Conservation (phyloP, 2,797 vertebrate genomes). For the Chelonia mydas region DNA sequence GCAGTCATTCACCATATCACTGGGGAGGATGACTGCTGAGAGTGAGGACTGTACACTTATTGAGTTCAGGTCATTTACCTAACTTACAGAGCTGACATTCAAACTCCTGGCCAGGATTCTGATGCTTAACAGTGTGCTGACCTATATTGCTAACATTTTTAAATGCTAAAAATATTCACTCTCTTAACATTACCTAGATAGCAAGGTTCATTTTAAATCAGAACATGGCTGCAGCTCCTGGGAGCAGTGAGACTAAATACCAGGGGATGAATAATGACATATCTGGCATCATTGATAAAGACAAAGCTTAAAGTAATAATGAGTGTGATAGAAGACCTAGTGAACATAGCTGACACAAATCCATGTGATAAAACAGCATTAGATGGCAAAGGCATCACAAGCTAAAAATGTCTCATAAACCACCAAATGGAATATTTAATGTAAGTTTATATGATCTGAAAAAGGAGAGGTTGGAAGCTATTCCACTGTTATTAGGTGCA, state of each 20-base stretch:
- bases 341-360: background rate
- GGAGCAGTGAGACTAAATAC: constrained; percentile 14
- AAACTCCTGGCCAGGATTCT: background rate
- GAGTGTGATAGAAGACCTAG: background rate
- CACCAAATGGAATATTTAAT: background rate
- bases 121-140: background rate
- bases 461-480: background rate
- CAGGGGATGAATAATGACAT: background rate
- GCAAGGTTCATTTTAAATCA: background rate
- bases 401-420: constrained; percentile 27
- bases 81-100: background rate
- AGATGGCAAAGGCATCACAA: background rate
- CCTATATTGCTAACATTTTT: constrained; percentile 3
- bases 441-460: background rate
- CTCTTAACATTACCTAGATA: background rate
- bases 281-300: constrained; percentile 18
- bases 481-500: background rate
- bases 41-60: constrained; percentile 40
- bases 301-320: constrained; percentile 29
- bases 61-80: constrained; percentile 17
- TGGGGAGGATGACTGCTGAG: constrained; percentile 6
- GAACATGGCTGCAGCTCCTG: constrained; percentile 7
- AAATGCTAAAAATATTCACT: background rate
- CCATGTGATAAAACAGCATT: constrained; percentile 10
- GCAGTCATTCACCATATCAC: constrained; percentile 6